Conservation (phyloP, 2,888 invertebrate genomes). For the Eristalis tenax region DNA sequence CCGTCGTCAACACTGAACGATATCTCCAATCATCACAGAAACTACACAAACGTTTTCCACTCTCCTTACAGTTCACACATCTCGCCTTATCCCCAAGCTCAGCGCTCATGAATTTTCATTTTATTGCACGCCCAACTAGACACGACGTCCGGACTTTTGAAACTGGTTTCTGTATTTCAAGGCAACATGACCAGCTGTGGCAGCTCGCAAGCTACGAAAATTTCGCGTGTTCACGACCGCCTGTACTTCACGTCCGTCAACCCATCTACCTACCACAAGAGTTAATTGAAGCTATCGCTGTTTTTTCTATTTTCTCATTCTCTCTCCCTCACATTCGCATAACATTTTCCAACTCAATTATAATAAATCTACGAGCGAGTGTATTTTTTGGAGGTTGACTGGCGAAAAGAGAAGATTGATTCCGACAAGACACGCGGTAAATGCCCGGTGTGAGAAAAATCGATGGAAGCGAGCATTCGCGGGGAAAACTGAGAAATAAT, state of each 20-base stretch:
- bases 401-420: slow-evolving; percentile 3
- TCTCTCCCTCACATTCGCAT: background rate
- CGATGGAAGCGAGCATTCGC: background rate
- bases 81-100: background rate
- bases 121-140: background rate
- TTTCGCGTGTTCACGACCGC: slow-evolving; percentile 19
- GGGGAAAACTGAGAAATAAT: background rate
- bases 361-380: slow-evolving; percentile 34
- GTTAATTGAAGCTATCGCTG: slow-evolving; percentile 38
- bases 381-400: background rate
- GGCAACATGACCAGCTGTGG: background rate
- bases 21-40: background rate
- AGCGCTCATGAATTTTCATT: background rate
- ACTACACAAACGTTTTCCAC: background rate
- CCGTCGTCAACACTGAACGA: background rate
- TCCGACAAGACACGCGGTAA: slow-evolving; percentile 45
- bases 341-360: slow-evolving; percentile 29
- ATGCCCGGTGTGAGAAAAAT: background rate
- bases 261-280: slow-evolving; percentile 25
- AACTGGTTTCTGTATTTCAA: background rate
- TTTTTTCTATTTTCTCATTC: background rate
- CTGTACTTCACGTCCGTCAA: background rate
- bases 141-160: background rate
- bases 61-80: background rate
- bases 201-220: background rate